Conservation (phyloP, 2,797 vertebrate species). For the Helarctos malayanus region DNA sequence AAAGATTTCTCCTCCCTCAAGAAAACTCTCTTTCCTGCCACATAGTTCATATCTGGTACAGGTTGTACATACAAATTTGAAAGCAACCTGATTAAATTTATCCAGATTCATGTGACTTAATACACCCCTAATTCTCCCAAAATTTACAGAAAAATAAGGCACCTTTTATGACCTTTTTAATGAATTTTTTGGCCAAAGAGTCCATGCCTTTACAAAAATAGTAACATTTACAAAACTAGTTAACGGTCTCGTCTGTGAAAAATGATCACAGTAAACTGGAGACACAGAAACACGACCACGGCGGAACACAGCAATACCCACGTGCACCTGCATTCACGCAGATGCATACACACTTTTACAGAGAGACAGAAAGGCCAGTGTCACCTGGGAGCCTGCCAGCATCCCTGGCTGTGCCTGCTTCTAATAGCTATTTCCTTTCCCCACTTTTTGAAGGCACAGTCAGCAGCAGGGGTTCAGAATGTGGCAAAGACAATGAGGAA, state of each 20-base stretch:
- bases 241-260: background rate
- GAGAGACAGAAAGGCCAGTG: background rate
- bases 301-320: background rate
- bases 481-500: background rate
- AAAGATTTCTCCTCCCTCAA: background rate
- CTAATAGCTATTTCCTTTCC: background rate
- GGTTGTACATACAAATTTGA: background rate
- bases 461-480: background rate
- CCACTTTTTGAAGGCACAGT: background rate
- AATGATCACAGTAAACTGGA: background rate
- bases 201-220: background rate
- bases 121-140: background rate
- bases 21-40: background rate
- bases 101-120: background rate
- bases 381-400: background rate
- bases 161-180: background rate
- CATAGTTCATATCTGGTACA: background rate
- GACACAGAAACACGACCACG: background rate
- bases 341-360: accelerated
- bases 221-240: background rate
- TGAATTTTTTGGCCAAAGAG: background rate
- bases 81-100: background rate
- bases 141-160: background rate
- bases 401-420: background rate
- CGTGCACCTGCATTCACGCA: background rate